These are phyloP conservation scores for Musca vetustissima DNA, from an alignment of 1,140 invertebrate genomes.

Conservation along the genomic window DNA sequence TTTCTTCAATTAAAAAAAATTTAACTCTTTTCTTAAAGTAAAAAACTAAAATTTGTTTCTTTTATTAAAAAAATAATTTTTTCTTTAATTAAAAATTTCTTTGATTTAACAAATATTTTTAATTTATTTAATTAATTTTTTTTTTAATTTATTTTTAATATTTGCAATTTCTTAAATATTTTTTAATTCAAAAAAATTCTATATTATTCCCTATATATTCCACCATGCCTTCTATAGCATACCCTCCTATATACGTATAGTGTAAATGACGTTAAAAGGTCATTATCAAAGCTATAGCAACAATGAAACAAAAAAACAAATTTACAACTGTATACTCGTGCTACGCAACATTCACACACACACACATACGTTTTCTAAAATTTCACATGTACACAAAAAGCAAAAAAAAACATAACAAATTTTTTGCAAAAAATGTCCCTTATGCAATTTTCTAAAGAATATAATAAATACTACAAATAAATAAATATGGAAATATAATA, in stretches of 20 bases:
- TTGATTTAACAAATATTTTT: too few relatives aligned
- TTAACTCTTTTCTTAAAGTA: too few relatives aligned
- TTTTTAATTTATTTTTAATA: too few relatives aligned
- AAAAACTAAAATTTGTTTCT: too few relatives aligned
- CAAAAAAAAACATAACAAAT: not conserved
- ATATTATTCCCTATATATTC: not conserved
- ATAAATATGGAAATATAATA: not conserved
- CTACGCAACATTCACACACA: not conserved
- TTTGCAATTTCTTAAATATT: too few relatives aligned
- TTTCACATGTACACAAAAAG: not conserved
- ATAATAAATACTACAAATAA: not conserved
- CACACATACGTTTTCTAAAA: not conserved
- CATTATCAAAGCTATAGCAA: conserved; percentile 10
- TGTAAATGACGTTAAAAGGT: conserved; percentile 14
- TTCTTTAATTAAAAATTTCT: too few relatives aligned
- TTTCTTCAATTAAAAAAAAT: too few relatives aligned
- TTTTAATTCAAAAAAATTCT: too few relatives aligned
- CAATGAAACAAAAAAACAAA: not conserved
- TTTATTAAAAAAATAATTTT: too few relatives aligned
- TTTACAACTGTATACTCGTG: too few relatives aligned
- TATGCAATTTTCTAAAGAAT: conserved; percentile 10
- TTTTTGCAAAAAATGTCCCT: not conserved
- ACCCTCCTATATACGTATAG: too few relatives aligned
- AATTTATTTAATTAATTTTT: too few relatives aligned
- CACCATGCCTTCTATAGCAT: not conserved